Percentiles rank a stretch among this genome's conserved stretches.
These are phyloP conservation scores for Bursaphelenchus mucronatus DNA, from an alignment of 1,140 invertebrate genomes.

Conservation along the genomic window DNA sequence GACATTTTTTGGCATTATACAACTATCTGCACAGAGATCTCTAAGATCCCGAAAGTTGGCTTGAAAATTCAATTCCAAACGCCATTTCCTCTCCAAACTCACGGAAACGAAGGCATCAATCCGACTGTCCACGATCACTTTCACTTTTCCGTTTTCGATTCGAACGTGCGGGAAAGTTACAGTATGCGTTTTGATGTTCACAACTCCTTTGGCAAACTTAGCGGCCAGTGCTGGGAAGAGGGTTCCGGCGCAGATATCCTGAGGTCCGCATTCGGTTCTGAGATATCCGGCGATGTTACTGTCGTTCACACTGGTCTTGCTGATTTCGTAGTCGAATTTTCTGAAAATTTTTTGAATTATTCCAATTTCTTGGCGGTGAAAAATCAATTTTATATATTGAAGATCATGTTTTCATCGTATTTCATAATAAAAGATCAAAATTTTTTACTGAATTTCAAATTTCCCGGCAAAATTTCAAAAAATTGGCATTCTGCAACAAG, in stretches of 20 bases:
- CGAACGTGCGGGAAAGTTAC: conserved; percentile 51
- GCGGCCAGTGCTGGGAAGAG: conserved; percentile 52
- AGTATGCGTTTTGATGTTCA: conserved; percentile 60
- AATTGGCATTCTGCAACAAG: too few relatives aligned
- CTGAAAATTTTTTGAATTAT: conserved; percentile 30
- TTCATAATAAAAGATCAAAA: too few relatives aligned
- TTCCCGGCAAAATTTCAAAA: too few relatives aligned
- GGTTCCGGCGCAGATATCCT: conserved; percentile 59
- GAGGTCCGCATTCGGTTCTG: conserved; percentile 54
- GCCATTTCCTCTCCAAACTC: conserved; percentile 19
- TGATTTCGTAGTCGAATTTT: conserved; percentile 61
- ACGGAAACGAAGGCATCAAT: conserved; percentile 60
- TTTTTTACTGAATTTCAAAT: too few relatives aligned
- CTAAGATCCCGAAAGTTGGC: too few relatives aligned
- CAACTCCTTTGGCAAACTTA: conserved; percentile 53
- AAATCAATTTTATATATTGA: not conserved
- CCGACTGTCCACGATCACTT: conserved; percentile 52
- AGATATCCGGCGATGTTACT: conserved; percentile 53
- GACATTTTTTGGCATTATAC: too few relatives aligned
- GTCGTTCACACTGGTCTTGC: conserved; percentile 52
- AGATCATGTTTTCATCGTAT: too few relatives aligned
- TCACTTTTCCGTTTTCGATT: conserved; percentile 48
- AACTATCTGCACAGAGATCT: too few relatives aligned
- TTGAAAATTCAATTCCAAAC: not conserved
- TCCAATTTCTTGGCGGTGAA: not conserved